Conservation (phyloP, 2,113 vertebrate species). For the Rynchops niger region DNA sequence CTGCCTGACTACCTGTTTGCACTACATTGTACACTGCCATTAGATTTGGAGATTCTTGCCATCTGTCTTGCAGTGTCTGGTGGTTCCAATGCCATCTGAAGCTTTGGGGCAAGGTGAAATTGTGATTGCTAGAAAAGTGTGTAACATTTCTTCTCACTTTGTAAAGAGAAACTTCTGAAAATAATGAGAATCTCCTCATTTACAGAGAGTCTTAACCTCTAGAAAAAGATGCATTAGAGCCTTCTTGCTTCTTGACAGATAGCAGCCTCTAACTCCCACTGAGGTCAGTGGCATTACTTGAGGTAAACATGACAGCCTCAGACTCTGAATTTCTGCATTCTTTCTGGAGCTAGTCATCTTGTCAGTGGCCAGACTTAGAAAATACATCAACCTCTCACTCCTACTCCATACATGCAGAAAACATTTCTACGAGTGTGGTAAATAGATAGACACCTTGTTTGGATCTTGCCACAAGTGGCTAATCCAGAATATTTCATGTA, state of each 20-base stretch:
- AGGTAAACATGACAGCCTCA: not conserved
- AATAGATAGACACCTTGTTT: not conserved
- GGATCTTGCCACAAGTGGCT: not conserved
- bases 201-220: not conserved
- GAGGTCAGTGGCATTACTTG: not conserved
- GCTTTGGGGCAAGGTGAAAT: not conserved
- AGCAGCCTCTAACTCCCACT: not conserved
- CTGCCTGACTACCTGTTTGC: not conserved
- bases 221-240: not conserved
- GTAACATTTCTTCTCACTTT: not conserved
- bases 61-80: not conserved
- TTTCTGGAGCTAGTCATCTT: not conserved
- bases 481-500: not conserved
- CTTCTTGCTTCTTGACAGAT: not conserved
- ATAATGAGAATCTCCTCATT: not conserved
- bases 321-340: not conserved
- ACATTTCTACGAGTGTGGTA: not conserved
- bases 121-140: not conserved
- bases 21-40: not conserved
- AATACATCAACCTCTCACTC: not conserved
- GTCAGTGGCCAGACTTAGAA: not conserved
- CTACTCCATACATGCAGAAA: not conserved
- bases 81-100: not conserved
- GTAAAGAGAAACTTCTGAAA: not conserved
- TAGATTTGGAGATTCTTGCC: not conserved